Percentiles rank a stretch among this genome's conserved stretches.
Conservation (phyloP, 2,113 vertebrate species). For the Etia nguti region DNA sequence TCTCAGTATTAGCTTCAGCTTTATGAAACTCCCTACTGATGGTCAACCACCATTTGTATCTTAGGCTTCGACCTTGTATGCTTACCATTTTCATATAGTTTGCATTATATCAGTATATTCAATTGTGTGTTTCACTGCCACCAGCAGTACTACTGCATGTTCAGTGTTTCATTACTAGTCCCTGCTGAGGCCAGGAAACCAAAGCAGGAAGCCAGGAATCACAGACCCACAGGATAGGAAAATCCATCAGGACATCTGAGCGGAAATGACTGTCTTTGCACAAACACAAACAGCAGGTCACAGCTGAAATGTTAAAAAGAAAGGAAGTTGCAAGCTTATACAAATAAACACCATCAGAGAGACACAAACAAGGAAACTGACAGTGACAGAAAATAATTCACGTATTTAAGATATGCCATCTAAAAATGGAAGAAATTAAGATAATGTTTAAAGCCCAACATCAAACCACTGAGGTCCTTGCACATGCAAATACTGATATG, state of each 20-base stretch:
- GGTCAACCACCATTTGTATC: neutral
- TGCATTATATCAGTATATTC: neutral
- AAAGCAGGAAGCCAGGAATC: constrained; percentile 35
- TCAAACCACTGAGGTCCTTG: neutral
- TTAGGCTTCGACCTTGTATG: neutral
- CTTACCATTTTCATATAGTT: neutral
- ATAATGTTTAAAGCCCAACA: neutral
- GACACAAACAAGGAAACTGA: neutral
- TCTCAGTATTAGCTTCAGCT: neutral
- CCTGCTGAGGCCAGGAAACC: constrained; percentile 34
- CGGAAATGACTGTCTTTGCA: constrained; percentile 28
- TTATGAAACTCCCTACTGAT: neutral
- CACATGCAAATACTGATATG: neutral
- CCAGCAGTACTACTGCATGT: constrained; percentile 19
- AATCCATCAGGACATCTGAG: constrained; percentile 23
- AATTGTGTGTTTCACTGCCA: neutral
- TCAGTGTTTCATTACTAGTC: neutral
- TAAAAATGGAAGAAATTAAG: neutral
- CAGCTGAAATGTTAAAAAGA: constrained; percentile 4
- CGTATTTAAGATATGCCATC: neutral
- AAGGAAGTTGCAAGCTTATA: constrained; percentile 15
- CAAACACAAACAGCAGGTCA: constrained; percentile 16
- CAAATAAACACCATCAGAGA: constrained; percentile 5
- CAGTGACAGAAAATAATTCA: neutral
- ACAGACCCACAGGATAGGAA: constrained; percentile 21